Evolutionary conservation across 2,888 invertebrate species (phyloP).

Genomic region (Dolomedes plantarius): DNA sequence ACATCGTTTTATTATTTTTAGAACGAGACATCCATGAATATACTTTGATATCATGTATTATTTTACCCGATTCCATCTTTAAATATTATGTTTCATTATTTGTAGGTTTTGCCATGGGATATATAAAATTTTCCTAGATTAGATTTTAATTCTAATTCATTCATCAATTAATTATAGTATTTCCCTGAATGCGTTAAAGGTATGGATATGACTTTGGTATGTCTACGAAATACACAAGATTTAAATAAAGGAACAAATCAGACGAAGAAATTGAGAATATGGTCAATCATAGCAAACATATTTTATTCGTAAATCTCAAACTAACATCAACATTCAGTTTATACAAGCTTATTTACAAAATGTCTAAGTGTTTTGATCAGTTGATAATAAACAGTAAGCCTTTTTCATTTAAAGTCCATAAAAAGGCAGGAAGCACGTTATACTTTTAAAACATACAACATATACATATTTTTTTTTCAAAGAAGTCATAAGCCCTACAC

Average conservation of each 20-base stretch:
- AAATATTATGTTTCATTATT: too few species aligned
- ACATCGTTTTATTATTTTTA: too few species aligned
- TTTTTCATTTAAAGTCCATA: background rate
- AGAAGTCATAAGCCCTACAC: conserved; percentile 31
- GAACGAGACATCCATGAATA: too few species aligned
- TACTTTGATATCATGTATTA: too few species aligned
- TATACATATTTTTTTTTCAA: conserved; percentile 17
- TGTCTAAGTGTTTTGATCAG: conserved; percentile 41
- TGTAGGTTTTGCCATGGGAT: too few species aligned
- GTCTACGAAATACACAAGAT: too few species aligned
- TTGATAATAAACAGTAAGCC: conserved; percentile 32
- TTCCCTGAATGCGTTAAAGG: too few species aligned
- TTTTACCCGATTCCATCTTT: too few species aligned
- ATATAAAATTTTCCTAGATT: too few species aligned
- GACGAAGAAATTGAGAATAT: background rate
- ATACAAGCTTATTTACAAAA: conserved; percentile 58
- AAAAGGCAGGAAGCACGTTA: conserved; percentile 61
- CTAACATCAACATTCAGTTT: conserved; percentile 62
- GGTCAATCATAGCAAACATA: conserved; percentile 47
- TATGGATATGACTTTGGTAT: too few species aligned
- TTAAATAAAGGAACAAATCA: background rate
- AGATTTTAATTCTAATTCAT: too few species aligned
- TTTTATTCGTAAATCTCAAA: conserved; percentile 61
- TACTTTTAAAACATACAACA: conserved; percentile 29
- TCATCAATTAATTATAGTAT: too few species aligned